phyloP scores from a whole-genome alignment of 2,888 invertebrate species.

The Drosophila paranaensis region DNA sequence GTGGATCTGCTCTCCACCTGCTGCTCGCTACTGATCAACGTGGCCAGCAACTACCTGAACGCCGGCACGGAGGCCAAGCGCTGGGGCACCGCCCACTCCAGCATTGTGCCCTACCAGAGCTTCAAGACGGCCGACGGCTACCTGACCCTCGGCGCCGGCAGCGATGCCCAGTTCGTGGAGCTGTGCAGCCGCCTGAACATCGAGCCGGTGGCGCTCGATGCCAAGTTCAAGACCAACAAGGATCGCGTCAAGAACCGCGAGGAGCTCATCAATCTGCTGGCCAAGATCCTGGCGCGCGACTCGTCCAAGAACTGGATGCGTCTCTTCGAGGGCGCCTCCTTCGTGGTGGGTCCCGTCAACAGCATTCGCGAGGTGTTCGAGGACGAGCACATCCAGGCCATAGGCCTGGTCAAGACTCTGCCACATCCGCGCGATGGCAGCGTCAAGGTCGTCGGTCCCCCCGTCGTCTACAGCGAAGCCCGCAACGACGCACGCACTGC shows the following conservation, averaged over 20 bases:
- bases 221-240: slow-evolving; percentile 90
- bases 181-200: slow-evolving; percentile 89
- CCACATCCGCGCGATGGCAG: slow-evolving; percentile 89
- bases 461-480: slow-evolving; percentile 92
- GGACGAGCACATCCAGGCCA: slow-evolving; percentile 92
- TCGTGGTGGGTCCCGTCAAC: slow-evolving; percentile 97
- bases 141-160: slow-evolving; percentile 94
- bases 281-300: slow-evolving; percentile 87
- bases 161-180: slow-evolving; percentile 91
- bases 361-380: slow-evolving; percentile 93
- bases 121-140: slow-evolving; percentile 93
- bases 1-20: slow-evolving; percentile 97
- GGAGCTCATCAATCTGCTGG: slow-evolving; percentile 88
- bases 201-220: slow-evolving; percentile 87
- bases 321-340: slow-evolving; percentile 89
- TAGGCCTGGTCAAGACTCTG: slow-evolving; percentile 90
- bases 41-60: slow-evolving; percentile 96
- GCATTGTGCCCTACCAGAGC: slow-evolving; percentile 97
- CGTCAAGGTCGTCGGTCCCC: slow-evolving; percentile 93
- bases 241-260: slow-evolving; percentile 91
- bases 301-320: slow-evolving; percentile 91
- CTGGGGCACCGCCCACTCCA: slow-evolving; percentile 97
- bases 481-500: slow-evolving; percentile 89
- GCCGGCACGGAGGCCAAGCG: slow-evolving; percentile 90
- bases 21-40: slow-evolving; percentile 94